Conservation (phyloP, 2,888 invertebrate genomes). For the Emesis russula region DNA sequence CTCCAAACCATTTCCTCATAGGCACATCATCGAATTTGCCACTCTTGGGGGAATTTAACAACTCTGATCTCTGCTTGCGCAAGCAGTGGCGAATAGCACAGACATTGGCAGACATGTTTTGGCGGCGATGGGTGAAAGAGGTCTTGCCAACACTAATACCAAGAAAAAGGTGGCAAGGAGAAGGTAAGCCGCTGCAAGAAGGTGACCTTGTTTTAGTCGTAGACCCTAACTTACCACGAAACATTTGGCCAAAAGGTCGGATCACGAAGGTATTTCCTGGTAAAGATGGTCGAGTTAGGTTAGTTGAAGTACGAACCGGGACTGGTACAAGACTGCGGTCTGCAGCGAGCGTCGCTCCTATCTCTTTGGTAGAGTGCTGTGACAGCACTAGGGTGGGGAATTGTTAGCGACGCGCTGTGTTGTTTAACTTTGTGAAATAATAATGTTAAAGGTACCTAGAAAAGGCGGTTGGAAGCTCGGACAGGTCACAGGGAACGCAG, state of each 20-base stretch:
- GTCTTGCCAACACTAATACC: constrained; percentile 17
- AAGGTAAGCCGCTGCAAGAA: background rate
- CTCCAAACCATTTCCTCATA: background rate
- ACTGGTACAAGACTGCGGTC: background rate
- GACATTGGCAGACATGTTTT: background rate
- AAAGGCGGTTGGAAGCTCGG: no score
- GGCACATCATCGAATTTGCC: background rate
- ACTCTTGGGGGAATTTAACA: background rate
- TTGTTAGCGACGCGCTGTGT: background rate
- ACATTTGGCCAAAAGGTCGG: background rate
- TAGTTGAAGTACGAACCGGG: background rate
- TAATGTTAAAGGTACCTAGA: no score
- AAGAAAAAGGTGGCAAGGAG: constrained; percentile 43
- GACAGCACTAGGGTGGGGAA: background rate
- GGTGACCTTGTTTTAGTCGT: background rate
- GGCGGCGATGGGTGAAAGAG: constrained; percentile 19
- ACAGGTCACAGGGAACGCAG: no score
- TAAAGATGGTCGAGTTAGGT: background rate
- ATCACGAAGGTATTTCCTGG: background rate
- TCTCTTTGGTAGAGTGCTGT: background rate
- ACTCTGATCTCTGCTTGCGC: background rate
- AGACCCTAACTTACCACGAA: background rate
- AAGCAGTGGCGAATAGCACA: background rate
- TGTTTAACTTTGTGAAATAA: no score
- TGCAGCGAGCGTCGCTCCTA: background rate